Conservation (phyloP, 92 coral and sea anemone species). For the Chrysogorgia sp. region DNA sequence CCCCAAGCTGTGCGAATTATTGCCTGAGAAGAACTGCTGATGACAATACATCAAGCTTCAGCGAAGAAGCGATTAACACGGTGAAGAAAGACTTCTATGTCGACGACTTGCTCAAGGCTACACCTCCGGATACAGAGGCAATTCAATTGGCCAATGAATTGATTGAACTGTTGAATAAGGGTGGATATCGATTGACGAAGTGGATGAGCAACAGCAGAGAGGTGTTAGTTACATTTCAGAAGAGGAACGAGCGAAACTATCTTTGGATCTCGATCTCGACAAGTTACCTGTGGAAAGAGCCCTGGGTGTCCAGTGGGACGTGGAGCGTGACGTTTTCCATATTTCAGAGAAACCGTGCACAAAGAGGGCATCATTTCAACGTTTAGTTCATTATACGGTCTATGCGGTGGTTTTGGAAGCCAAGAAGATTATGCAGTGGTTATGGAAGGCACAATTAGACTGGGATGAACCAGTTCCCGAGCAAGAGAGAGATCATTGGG, state of each 20-base stretch:
- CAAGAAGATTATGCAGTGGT: slow-evolving; percentile 53
- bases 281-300: slow-evolving; percentile 57
- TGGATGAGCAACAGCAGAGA: slow-evolving; percentile 61
- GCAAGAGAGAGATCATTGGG: slow-evolving; percentile 26
- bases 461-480: slow-evolving; percentile 55
- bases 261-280: slow-evolving; percentile 59
- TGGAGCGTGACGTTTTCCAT: slow-evolving; percentile 59
- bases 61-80: slow-evolving; percentile 56
- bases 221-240: slow-evolving; percentile 46
- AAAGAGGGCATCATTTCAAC: slow-evolving; percentile 51
- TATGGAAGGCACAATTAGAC: slow-evolving; percentile 44
- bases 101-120: slow-evolving; percentile 65
- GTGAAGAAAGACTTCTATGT: slow-evolving; percentile 63
- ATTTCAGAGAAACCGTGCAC: slow-evolving; percentile 42
- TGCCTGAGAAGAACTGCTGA: slow-evolving; percentile 61
- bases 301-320: slow-evolving; percentile 68
- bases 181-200: slow-evolving; percentile 53
- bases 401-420: slow-evolving; percentile 61
- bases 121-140: slow-evolving; percentile 42
- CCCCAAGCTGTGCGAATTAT: slow-evolving; percentile 60
- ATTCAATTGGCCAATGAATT: slow-evolving; percentile 41
- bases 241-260: slow-evolving; percentile 49
- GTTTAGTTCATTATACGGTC: slow-evolving; percentile 52
- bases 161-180: slow-evolving; percentile 49
- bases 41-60: slow-evolving; percentile 52